Evolutionary conservation across 2,797 vertebrate genomes (phyloP).

Genomic region (Cetoscarus ocellatus): DNA sequence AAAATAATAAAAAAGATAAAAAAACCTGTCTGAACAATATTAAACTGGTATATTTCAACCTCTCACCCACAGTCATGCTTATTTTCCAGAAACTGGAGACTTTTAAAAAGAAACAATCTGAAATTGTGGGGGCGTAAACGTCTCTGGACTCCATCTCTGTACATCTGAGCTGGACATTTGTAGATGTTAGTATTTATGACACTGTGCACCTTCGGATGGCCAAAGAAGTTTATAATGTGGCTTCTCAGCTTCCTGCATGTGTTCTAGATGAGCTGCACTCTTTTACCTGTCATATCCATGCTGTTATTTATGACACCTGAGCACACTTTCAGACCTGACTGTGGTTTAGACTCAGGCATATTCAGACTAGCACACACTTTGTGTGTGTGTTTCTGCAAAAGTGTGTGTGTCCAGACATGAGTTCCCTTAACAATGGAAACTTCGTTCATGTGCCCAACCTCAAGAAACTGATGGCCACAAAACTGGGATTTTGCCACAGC

Average conservation of each 20-base stretch:
- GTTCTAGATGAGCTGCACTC: conserved; percentile 68
- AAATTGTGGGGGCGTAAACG: conserved; percentile 51
- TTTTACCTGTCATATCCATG: conserved; percentile 68
- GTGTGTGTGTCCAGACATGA: conserved; percentile 57
- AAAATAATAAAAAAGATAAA: too few species aligned
- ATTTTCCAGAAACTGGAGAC: conserved; percentile 47
- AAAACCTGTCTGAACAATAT: too few species aligned
- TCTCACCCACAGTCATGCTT: not conserved
- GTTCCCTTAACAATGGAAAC: conserved; percentile 82
- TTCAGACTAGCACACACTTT: conserved; percentile 41
- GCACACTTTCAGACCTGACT: conserved; percentile 45
- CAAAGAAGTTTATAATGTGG: conserved; percentile 54
- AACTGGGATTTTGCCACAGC: conserved; percentile 66
- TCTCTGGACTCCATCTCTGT: conserved; percentile 38
- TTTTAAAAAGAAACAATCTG: conserved; percentile 50
- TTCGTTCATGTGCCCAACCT: conserved; percentile 74
- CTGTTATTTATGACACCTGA: conserved; percentile 70
- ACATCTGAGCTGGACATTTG: conserved; percentile 20
- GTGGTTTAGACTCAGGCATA: conserved; percentile 53
- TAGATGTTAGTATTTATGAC: conserved; percentile 47
- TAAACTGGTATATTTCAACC: not conserved
- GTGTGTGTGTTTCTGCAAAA: conserved; percentile 18
- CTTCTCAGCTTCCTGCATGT: conserved; percentile 44
- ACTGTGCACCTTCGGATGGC: conserved; percentile 42
- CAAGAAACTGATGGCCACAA: conserved; percentile 77